Percentiles rank a stretch among this genome's conserved stretches.
Conservation (phyloP, 2,113 vertebrate species). For the Rhegmatorhina hoffmannsi region DNA sequence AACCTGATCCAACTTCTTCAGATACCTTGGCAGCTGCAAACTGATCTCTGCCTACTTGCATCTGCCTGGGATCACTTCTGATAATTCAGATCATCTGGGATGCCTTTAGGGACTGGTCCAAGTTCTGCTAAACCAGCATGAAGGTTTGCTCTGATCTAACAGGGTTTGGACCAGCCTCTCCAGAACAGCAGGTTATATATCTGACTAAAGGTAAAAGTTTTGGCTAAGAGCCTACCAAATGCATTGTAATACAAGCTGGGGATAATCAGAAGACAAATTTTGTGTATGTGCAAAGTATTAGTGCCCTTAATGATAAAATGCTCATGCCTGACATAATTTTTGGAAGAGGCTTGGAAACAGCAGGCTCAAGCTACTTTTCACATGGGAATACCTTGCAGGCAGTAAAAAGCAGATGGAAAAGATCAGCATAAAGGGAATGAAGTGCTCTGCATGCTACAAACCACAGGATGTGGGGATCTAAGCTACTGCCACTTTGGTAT, state of each 20-base stretch:
- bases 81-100: conserved; percentile 52
- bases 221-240: conserved; percentile 27
- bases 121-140: conserved; percentile 27
- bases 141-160: neutral
- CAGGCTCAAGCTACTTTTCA: conserved; percentile 10
- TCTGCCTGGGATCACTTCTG: conserved; percentile 2
- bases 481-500: neutral
- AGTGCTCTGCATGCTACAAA: neutral
- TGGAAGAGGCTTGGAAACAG: neutral
- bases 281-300: conserved; percentile 41
- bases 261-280: conserved; percentile 60
- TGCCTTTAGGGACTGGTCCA: neutral
- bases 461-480: neutral
- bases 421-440: conserved; percentile 20
- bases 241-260: conserved; percentile 27
- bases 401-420: conserved; percentile 62
- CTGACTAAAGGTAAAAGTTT: conserved; percentile 35
- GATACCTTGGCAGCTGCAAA: conserved; percentile 13
- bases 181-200: conserved; percentile 36
- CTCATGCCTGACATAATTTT: conserved; percentile 11
- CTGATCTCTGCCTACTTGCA: conserved; percentile 8
- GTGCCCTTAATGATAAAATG: conserved; percentile 44
- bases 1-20: conserved; percentile 9
- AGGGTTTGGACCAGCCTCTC: conserved; percentile 21
- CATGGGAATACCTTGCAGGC: conserved; percentile 38